Evolutionary conservation across 1,140 invertebrate species (phyloP), one percentile per base, ranked within the genome.

Genomic region (Hyles euphorbiae): DNA sequence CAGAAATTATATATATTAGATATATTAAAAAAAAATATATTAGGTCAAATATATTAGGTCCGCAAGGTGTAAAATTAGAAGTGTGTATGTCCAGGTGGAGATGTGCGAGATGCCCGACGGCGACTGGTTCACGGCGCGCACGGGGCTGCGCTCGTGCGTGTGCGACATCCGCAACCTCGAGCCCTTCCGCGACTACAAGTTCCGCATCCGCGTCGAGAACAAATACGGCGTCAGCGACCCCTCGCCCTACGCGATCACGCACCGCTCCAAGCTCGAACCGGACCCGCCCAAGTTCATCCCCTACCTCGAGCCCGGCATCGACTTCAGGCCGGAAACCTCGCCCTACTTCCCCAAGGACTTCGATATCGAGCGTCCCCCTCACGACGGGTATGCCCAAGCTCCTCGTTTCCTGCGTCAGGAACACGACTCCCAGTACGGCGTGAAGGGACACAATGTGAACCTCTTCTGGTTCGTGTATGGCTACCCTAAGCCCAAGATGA

Each of bases 161-260:
- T 97, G 95, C 76, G 96, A 97, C 72, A 94, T 98, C 52, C 90
- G 93, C 34, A 95, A 95, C 81, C 90, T 96, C 44, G 93, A 95
- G 70, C 96, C 96, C 0, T 95, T 95, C 88, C 91, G 94, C 56
- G 96, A 98, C 88, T 98, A 98, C 87, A 95, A 95, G 78, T 98
- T 98, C 90, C 91, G 97, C 49, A 92, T 98, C 34, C 92, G 97
- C n/a, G 97, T 98, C 2, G 97, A 98, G 76, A 98, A 98, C 81
- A 96, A 97, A 82, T 97, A 96, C 76, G 98, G 97, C n/a, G 92
- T 98, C n/a, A 98, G 96, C 81, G 97, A 98, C 78, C 97, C 98
- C 0, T 97, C 96, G 36, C 96, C 96, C 5, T 96, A 93, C 76
- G 94, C 94, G 0, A 91, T 94, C 55, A 97, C 96, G 0, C 95